Conservation (phyloP, 2,797 vertebrate genomes). For the Vipera latastei region DNA sequence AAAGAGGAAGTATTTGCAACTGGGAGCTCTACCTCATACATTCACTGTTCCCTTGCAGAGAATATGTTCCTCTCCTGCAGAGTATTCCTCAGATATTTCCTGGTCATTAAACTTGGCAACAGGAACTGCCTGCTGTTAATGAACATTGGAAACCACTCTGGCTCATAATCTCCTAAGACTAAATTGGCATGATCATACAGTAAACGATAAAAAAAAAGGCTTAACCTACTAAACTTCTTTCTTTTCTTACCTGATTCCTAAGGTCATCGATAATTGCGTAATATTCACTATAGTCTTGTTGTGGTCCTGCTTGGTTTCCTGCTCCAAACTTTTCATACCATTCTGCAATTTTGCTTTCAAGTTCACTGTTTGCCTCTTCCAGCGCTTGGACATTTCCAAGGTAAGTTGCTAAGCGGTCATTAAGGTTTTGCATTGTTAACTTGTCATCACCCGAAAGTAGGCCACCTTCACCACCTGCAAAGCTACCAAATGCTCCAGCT, state of each 20-base stretch:
- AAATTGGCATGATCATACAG: too few relatives aligned
- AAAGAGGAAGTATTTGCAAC: background rate
- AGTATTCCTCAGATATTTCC: background rate
- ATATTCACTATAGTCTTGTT: constrained; percentile 79
- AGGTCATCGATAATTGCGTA: constrained; percentile 80
- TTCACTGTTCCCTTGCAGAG: background rate
- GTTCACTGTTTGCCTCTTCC: constrained; percentile 78
- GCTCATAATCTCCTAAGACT: background rate
- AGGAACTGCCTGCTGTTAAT: background rate
- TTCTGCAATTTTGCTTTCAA: constrained; percentile 82
- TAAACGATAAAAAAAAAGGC: background rate
- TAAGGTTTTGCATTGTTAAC: constrained; percentile 96
- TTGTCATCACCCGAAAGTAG: constrained; percentile 81
- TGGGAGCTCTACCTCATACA: background rate
- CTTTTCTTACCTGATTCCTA: constrained; percentile 81
- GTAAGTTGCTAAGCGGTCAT: constrained; percentile 91
- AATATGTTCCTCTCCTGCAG: background rate
- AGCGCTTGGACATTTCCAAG: constrained; percentile 90
- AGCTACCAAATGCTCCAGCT: constrained; percentile 57
- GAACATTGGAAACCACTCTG: background rate
- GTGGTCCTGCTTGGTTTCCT: constrained; percentile 60
- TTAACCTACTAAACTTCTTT: background rate
- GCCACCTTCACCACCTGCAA: constrained; percentile 69
- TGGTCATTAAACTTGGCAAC: background rate
- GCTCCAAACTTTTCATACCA: constrained; percentile 77